Conservation (phyloP, 2,113 vertebrate species). For the Ardeotis arabs region DNA sequence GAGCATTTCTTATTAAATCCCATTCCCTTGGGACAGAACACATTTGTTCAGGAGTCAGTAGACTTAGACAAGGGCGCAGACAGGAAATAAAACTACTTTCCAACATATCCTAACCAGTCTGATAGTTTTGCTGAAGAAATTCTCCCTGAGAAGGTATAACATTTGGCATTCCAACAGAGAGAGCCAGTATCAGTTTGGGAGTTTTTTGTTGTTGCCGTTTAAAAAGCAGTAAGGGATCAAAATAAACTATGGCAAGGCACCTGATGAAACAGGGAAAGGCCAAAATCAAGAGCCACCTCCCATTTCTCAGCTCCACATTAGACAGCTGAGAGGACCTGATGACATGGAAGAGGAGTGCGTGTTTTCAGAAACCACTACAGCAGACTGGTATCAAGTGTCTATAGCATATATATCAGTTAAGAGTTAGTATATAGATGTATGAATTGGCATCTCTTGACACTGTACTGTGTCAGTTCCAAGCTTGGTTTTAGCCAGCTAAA, state of each 20-base stretch:
- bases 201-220: background rate
- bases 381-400: background rate
- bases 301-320: background rate
- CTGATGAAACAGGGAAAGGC: background rate
- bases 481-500: background rate
- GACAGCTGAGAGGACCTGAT: background rate
- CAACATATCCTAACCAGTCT: background rate
- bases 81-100: background rate
- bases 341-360: background rate
- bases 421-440: background rate
- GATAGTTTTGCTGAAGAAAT: background rate
- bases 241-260: background rate
- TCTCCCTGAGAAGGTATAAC: background rate
- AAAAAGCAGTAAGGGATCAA: background rate
- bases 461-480: background rate
- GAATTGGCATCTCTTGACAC: background rate
- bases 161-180: background rate
- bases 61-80: background rate
- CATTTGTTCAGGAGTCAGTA: background rate
- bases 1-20: background rate
- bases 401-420: background rate
- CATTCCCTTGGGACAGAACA: background rate
- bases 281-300: background rate
- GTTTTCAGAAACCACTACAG: background rate
- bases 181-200: background rate